Base-by-base conservation (phyloP, 2,888 invertebrate genomes). In the Ochropleura leucogaster region DNA sequence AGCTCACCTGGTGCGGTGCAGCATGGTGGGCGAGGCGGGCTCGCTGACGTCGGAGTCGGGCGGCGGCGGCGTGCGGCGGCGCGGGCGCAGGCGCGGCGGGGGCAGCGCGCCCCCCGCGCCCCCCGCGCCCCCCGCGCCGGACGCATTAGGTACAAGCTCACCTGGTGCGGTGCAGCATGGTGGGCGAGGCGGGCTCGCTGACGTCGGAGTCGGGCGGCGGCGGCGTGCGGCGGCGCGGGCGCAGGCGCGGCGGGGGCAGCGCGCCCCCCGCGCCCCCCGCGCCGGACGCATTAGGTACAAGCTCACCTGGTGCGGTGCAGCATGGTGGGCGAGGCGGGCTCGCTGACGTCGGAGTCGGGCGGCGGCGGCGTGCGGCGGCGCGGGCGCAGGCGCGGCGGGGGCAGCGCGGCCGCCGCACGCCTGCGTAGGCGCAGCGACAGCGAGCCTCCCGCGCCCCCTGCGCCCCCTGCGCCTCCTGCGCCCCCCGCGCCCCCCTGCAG, bases 161-260 rank as follows among this genome's bases (percentile, higher is more conserved):
- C 94, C 95, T 91, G 71, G 91, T 89, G 84, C 90, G 90, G 79
- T 89, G 92, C 86, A 89, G 89, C 9, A 88, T 93, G 74, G 92
- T 90, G 88, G 93, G 95, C 85, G 96, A 95, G 78, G 95, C 95
- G 83, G 96, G 95, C 89, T 95, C 96, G 90, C 95, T 95, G 80
- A 93, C 95, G 87, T 94, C 94, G 7, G 93, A 93, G 69, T 40
- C 53, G 67, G 63, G 8, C 4, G 72, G 59, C 65, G 70, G 69
- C 20, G 44, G 55, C 3, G 53, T 16, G 42, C 20, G 72, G 30
- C 8, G 63, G 66, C 68, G 68, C 92, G 44, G 87, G 74, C 51
- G 60, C 9, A 5, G 60, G 14, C 67, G 68, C 51, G 44, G 67
- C 67, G 64, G 49, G 77, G 7, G 76, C 85, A 79, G 80, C 84